Evolutionary conservation across 2,113 vertebrate genomes (phyloP).

Genomic region (Pygoscelis adeliae): DNA sequence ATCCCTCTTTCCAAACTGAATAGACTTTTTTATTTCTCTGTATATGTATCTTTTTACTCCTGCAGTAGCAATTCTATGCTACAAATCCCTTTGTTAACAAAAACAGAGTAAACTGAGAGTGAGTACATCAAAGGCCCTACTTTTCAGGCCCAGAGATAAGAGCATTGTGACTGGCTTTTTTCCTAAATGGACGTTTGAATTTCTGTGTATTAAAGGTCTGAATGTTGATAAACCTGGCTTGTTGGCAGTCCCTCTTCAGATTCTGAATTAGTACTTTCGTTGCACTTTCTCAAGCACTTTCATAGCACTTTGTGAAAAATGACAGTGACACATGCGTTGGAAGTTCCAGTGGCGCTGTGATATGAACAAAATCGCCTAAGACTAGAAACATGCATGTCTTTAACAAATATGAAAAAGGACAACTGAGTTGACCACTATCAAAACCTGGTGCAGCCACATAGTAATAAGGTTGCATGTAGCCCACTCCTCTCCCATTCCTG

Average conservation of each 20-base stretch:
- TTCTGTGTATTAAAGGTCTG: background rate
- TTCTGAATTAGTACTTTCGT: background rate
- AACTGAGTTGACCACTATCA: background rate
- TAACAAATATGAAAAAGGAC: background rate
- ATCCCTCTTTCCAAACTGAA: background rate
- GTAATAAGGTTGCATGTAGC: background rate
- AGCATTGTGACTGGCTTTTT: background rate
- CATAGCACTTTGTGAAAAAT: background rate
- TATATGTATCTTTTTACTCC: background rate
- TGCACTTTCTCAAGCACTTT: background rate
- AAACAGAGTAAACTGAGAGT: background rate
- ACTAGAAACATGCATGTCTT: background rate
- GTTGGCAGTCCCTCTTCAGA: background rate
- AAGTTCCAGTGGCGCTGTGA: background rate
- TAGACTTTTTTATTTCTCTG: background rate
- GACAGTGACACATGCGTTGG: no score
- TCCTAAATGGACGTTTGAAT: background rate
- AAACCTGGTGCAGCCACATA: background rate
- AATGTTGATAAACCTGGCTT: background rate
- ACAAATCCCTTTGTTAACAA: background rate
- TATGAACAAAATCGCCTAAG: background rate
- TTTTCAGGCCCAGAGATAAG: background rate
- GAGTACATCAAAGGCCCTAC: background rate
- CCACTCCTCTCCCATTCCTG: background rate
- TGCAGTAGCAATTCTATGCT: background rate